Evolutionary conservation across 2,888 invertebrate species (phyloP).

Genomic region (Apodemia duryi): DNA sequence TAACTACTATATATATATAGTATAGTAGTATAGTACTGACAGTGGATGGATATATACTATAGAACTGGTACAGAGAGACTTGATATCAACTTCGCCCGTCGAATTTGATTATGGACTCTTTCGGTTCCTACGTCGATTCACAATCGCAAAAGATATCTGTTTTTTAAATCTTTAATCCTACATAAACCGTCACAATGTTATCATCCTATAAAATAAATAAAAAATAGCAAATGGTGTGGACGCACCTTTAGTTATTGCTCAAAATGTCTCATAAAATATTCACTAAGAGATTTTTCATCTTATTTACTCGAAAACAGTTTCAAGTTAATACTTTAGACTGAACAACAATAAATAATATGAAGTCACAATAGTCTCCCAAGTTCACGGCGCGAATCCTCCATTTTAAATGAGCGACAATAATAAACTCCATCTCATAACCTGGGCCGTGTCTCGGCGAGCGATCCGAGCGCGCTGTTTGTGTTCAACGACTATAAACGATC

Average conservation of each 20-base stretch:
- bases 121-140: no score
- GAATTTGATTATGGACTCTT: no score
- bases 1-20: no score
- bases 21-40: no score
- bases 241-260: neutral
- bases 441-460: neutral
- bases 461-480: neutral
- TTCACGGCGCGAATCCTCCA: conserved; percentile 1
- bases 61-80: no score
- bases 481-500: conserved; percentile 1
- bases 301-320: neutral
- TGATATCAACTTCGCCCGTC: no score
- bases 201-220: no score
- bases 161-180: no score
- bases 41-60: no score
- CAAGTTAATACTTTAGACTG: neutral
- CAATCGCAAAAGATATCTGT: no score
- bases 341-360: conserved; percentile 8
- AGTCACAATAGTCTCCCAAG: neutral
- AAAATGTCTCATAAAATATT: neutral
- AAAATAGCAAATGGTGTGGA: no score
- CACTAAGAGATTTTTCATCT: neutral
- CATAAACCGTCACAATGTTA: no score
- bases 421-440: conserved; percentile 10
- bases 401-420: conserved; percentile 12